Percentiles rank a stretch among this genome's conserved stretches.
Evolutionary conservation across 2,113 vertebrate genomes (phyloP).

Genomic region (Leptosomus discolor): DNA sequence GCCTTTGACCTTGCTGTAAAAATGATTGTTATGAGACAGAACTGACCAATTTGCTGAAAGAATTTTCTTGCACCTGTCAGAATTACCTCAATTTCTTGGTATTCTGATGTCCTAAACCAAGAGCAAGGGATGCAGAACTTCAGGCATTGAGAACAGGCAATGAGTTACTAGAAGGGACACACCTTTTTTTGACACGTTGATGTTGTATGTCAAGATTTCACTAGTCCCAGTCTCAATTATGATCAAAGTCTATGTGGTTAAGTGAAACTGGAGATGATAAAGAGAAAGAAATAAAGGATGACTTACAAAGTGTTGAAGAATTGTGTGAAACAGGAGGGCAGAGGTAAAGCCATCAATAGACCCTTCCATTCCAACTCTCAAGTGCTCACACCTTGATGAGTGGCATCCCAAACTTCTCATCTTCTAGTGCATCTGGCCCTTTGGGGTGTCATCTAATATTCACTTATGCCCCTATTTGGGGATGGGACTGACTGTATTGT

Average conservation of each 20-base stretch:
- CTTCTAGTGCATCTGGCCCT: not conserved
- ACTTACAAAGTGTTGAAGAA: not conserved
- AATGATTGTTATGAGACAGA: not conserved
- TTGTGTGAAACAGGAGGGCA: not conserved
- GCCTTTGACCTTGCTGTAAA: not conserved
- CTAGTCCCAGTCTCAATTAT: not conserved
- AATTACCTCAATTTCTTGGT: not conserved
- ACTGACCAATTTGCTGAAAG: not conserved
- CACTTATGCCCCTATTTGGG: rapidly evolving
- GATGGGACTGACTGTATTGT: not conserved
- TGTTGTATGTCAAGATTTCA: not conserved
- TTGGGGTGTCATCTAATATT: not conserved
- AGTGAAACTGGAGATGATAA: not conserved
- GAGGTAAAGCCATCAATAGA: not conserved
- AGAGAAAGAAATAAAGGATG: not conserved
- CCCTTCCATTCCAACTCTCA: not conserved
- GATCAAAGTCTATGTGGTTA: not conserved
- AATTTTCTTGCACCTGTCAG: not conserved
- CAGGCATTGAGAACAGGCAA: not conserved
- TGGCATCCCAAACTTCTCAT: rapidly evolving
- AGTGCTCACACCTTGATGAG: not conserved
- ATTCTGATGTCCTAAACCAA: not conserved
- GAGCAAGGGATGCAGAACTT: not conserved
- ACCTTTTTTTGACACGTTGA: not conserved
- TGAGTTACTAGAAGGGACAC: not conserved